A percentile compares a stretch with the other conserved stretches of the same genome.
phyloP scores from a whole-genome alignment of 2,888 invertebrate genomes.

The Therioaphis trifolii region DNA sequence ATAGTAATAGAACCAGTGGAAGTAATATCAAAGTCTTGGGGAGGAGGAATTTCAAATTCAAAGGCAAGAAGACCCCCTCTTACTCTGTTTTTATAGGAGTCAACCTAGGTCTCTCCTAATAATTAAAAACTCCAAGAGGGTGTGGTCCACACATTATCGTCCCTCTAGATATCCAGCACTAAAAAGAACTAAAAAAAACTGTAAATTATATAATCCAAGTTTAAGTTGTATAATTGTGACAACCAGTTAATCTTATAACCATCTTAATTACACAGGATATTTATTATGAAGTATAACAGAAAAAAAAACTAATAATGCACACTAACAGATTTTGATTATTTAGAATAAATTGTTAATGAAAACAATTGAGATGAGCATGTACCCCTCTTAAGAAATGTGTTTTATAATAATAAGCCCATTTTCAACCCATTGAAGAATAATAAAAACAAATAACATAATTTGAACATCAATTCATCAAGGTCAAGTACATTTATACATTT shows the following conservation, averaged over 20 bases:
- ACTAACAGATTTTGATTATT: not conserved
- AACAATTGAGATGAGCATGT: not conserved
- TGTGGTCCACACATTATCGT: not conserved
- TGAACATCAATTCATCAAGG: not conserved
- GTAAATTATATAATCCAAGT: not conserved
- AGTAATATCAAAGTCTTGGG: too few relatives aligned
- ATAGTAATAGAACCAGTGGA: too few relatives aligned
- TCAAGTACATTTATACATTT: not conserved
- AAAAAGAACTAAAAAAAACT: conserved; percentile 10
- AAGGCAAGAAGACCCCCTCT: not conserved
- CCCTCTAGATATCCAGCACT: not conserved
- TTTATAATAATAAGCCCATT: too few relatives aligned
- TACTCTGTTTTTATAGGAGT: conserved; percentile 1
- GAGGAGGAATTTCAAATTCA: not conserved
- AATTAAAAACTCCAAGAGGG: not conserved
- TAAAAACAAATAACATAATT: not conserved
- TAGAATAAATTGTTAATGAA: not conserved
- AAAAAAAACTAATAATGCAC: not conserved
- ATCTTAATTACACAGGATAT: not conserved
- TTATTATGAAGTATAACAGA: not conserved
- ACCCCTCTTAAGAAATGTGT: not conserved
- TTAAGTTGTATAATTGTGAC: not conserved
- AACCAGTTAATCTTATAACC: not conserved
- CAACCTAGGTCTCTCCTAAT: not conserved
- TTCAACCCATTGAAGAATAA: not conserved